phyloP scores from a whole-genome alignment of 2,888 invertebrate species.

The Eupithecia inturbata region DNA sequence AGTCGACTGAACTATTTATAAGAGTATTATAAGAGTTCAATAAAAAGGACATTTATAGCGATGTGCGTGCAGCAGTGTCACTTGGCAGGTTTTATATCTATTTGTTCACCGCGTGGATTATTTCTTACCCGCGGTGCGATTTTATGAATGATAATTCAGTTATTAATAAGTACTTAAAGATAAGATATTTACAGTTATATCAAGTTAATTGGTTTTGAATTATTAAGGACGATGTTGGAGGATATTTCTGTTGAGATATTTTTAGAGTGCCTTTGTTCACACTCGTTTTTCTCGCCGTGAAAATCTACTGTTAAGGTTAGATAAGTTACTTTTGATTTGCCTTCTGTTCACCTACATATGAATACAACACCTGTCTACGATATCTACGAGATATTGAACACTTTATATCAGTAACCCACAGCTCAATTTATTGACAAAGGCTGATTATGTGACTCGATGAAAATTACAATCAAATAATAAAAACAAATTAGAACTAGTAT shows the following conservation, averaged over 20 bases:
- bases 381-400: too few relatives aligned
- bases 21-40: not conserved
- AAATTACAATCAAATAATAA: too few relatives aligned
- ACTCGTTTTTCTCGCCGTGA: too few relatives aligned
- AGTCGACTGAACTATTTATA: not conserved
- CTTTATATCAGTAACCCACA: too few relatives aligned
- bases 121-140: constrained; percentile 29
- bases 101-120: constrained; percentile 39
- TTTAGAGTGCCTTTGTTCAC: not conserved
- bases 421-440: too few relatives aligned
- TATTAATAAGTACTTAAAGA: not conserved
- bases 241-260: constrained; percentile 1
- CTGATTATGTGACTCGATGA: too few relatives aligned
- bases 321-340: too few relatives aligned
- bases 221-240: not conserved
- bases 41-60: constrained; percentile 15
- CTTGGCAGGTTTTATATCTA: constrained; percentile 31
- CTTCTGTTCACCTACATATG: too few relatives aligned
- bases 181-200: not conserved
- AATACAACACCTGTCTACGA: too few relatives aligned
- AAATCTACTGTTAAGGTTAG: too few relatives aligned
- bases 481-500: too few relatives aligned
- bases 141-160: constrained; percentile 14
- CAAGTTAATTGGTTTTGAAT: constrained; percentile 23
- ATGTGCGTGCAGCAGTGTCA: constrained; percentile 27